Conservation (phyloP, 2,797 vertebrate genomes). For the Helicolenus hilgendorfi region DNA sequence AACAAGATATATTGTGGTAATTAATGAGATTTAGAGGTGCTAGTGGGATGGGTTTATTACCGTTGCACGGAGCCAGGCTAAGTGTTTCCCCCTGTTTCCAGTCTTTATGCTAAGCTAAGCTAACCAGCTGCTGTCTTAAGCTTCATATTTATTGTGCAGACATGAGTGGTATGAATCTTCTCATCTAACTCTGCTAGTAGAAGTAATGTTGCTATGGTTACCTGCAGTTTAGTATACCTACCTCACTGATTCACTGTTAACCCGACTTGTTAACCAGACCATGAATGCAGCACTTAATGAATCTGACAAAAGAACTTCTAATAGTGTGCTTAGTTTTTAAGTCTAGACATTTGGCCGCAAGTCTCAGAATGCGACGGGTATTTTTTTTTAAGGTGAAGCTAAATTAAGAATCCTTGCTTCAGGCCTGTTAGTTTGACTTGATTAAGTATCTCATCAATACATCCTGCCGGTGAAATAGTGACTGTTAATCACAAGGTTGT, state of each 20-base stretch:
- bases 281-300: neutral
- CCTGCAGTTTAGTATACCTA: neutral
- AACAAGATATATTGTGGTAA: neutral
- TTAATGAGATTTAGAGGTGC: neutral
- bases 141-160: neutral
- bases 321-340: neutral
- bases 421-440: neutral
- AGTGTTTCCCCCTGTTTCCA: neutral
- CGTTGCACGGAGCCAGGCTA: neutral
- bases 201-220: conserved; percentile 12
- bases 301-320: neutral
- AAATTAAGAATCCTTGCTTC: neutral
- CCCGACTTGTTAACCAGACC: neutral
- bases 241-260: neutral
- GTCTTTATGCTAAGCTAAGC: neutral
- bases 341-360: neutral
- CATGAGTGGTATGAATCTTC: neutral
- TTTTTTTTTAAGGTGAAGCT: neutral
- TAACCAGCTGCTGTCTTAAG: neutral
- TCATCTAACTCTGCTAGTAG: neutral
- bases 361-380: neutral
- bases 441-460: neutral
- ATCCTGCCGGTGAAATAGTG: neutral
- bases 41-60: neutral
- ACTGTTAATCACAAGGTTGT: neutral